A percentile compares a stretch with the other conserved stretches of the same genome.
Conservation (phyloP, 2,113 vertebrate genomes). For the Xiphophorus hellerii region DNA sequence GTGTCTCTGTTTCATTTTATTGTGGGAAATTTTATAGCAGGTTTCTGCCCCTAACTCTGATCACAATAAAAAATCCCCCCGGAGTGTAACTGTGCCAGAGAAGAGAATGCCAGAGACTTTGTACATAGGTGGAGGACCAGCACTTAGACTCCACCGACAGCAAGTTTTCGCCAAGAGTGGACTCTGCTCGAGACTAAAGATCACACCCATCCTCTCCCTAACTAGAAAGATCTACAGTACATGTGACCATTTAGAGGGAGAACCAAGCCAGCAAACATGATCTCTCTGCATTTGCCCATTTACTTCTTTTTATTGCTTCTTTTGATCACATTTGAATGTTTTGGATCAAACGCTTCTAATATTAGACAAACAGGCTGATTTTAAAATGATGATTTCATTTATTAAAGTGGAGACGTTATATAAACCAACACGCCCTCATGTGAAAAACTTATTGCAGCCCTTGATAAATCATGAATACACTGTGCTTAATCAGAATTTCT, state of each 20-base stretch:
- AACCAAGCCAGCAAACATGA: conserved; percentile 31
- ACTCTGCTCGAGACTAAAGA: conserved; percentile 69
- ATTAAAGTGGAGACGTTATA: not conserved
- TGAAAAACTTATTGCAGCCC: too few species aligned
- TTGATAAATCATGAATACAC: too few species aligned
- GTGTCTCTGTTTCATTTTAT: conserved; percentile 52
- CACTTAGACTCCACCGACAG: conserved; percentile 63
- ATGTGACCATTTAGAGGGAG: conserved; percentile 41
- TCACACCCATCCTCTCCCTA: conserved; percentile 66
- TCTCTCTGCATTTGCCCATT: not conserved
- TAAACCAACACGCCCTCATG: too few species aligned
- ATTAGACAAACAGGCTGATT: not conserved
- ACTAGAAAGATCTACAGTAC: conserved; percentile 52
- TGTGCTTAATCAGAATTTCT: too few species aligned
- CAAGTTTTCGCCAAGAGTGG: conserved; percentile 54
- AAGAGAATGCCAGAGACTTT: conserved; percentile 72
- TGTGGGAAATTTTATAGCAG: conserved; percentile 63
- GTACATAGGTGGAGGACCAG: conserved; percentile 66
- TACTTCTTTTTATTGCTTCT: not conserved
- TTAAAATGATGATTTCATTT: not conserved
- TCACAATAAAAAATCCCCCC: conserved; percentile 70
- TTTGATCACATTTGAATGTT: not conserved
- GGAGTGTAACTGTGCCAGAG: conserved; percentile 60
- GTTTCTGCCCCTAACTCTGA: conserved; percentile 64
- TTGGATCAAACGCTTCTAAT: not conserved